Conservation (phyloP, 2,113 vertebrate genomes). For the Zapus hudsonius region DNA sequence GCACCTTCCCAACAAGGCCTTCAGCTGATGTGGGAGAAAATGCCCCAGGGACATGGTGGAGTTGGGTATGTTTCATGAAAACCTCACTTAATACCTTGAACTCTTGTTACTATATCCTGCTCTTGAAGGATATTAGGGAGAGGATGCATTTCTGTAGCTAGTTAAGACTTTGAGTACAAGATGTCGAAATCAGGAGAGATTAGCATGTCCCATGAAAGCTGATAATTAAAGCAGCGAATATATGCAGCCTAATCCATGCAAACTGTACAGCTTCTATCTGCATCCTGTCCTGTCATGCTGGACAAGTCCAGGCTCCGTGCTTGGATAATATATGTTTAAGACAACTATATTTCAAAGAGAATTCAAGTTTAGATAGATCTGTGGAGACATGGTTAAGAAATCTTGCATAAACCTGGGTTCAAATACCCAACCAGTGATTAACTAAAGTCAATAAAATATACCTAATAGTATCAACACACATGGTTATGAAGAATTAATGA, state of each 20-base stretch:
- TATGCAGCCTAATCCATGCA: fast-evolving
- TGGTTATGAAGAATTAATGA: background rate
- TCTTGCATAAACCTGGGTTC: background rate
- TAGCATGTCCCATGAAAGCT: fast-evolving
- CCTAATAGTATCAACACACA: background rate
- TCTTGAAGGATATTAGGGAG: background rate
- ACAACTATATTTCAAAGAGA: background rate
- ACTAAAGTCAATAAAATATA: background rate
- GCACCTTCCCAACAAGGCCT: background rate
- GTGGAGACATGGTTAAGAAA: background rate
- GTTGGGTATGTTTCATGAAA: background rate
- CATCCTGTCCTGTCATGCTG: too few species aligned
- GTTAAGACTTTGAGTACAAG: background rate
- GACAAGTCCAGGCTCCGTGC: too few species aligned
- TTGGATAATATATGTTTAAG: background rate
- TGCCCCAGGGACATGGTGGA: fast-evolving
- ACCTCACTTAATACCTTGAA: background rate
- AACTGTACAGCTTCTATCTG: fast-evolving
- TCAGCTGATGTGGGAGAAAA: background rate
- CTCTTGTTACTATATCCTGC: background rate
- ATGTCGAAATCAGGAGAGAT: background rate
- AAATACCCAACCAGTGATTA: background rate
- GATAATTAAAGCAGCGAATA: background rate
- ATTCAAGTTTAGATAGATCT: background rate
- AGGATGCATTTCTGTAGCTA: background rate